Conservation (phyloP, 2,797 vertebrate genomes). For the Malurus splendens region DNA sequence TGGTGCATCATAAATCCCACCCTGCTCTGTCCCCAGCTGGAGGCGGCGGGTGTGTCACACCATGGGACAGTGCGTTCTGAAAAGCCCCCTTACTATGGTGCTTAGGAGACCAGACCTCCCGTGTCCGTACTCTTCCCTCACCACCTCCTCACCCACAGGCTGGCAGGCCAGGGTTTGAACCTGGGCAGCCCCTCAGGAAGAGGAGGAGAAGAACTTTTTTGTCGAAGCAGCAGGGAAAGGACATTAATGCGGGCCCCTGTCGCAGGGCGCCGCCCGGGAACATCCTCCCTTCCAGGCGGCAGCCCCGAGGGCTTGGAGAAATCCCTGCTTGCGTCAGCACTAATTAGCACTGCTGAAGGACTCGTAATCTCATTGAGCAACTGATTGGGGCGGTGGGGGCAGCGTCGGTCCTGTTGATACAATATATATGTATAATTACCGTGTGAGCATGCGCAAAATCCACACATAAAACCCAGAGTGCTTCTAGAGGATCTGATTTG, state of each 20-base stretch:
- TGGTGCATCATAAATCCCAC: background rate
- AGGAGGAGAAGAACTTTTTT: background rate
- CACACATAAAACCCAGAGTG: background rate
- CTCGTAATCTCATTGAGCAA: background rate
- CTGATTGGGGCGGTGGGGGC: background rate
- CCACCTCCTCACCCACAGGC: background rate
- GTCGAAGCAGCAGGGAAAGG: background rate
- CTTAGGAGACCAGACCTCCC: background rate
- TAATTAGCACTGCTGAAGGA: background rate
- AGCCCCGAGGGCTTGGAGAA: background rate
- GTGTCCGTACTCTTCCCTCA: background rate
- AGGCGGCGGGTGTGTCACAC: background rate
- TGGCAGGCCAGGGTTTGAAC: background rate
- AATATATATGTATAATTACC: too few species aligned
- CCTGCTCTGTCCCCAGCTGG: background rate
- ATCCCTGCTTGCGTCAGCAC: background rate
- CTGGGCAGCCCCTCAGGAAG: background rate
- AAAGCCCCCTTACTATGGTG: accelerated
- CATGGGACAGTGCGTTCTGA: accelerated
- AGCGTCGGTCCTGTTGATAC: background rate
- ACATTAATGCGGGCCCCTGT: accelerated
- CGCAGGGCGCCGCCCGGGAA: background rate
- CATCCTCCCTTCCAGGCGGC: background rate
- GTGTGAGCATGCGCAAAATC: background rate
- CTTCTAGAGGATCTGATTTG: background rate